These are phyloP conservation scores for Meles meles DNA, from an alignment of 2,113 vertebrate genomes.

Conservation along the genomic window DNA sequence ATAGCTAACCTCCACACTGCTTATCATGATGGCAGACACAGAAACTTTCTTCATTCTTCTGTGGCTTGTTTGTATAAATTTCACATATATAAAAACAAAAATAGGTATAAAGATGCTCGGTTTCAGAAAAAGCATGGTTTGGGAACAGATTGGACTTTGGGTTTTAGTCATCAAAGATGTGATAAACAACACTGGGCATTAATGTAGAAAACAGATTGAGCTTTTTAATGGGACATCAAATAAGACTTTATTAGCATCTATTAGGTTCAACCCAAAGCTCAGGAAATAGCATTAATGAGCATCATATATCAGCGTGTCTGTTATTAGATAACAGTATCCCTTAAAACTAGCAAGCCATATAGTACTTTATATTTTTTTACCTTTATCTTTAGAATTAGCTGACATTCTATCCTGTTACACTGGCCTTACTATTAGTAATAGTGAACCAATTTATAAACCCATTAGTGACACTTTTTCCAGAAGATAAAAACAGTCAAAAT, in stretches of 20 bases:
- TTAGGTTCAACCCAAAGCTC: constrained; percentile 87
- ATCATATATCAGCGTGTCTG: constrained; percentile 89
- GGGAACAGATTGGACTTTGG: constrained; percentile 83
- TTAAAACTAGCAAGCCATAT: constrained; percentile 86
- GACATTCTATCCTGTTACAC: constrained; percentile 87
- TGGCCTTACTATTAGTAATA: constrained; percentile 92
- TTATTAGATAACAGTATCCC: constrained; percentile 87
- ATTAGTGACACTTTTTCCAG: constrained; percentile 93
- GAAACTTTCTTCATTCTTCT: constrained; percentile 58
- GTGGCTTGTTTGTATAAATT: background rate
- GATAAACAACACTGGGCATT: constrained; percentile 85
- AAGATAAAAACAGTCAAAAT: constrained; percentile 94
- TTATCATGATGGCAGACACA: constrained; percentile 18
- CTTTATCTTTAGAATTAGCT: constrained; percentile 89
- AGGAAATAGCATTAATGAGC: constrained; percentile 88
- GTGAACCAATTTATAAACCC: constrained; percentile 94
- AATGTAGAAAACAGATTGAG: constrained; percentile 88
- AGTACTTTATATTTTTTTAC: constrained; percentile 86
- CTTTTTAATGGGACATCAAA: constrained; percentile 90
- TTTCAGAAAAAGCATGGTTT: constrained; percentile 70
- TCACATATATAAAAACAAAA: constrained; percentile 67
- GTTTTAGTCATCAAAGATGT: constrained; percentile 84
- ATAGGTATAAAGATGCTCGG: constrained; percentile 64
- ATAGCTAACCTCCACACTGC: background rate
- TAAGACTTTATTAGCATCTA: constrained; percentile 91